A percentile compares a stretch with the other conserved stretches of the same genome.
These are phyloP conservation scores for Tenthredo scrophulariae DNA, from an alignment of 2,888 invertebrate genomes.

Conservation along the genomic window DNA sequence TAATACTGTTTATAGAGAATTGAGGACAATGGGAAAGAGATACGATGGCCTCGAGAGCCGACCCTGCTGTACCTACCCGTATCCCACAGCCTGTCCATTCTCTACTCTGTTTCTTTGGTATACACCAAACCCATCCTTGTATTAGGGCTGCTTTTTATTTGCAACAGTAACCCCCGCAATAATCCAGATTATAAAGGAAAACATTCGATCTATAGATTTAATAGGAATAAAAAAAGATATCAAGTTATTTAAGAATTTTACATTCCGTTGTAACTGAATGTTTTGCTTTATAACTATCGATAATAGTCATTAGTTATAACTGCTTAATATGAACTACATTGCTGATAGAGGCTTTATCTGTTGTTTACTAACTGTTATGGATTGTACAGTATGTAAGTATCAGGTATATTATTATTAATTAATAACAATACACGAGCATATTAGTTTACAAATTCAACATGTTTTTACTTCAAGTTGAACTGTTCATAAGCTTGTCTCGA, in stretches of 20 bases:
- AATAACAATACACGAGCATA: conserved; percentile 10
- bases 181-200: conserved; percentile 7
- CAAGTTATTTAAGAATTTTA: neutral
- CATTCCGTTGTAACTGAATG: neutral
- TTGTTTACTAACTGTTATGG: conserved; percentile 64
- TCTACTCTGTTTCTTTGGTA: conserved; percentile 67
- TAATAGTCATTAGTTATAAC: conserved; percentile 22
- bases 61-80: conserved; percentile 68
- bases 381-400: conserved; percentile 75
- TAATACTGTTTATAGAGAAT: conserved; percentile 66
- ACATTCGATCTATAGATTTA: neutral
- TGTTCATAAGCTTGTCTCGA: neutral
- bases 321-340: conserved; percentile 38
- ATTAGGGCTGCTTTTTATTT: conserved; percentile 46
- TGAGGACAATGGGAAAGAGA: conserved; percentile 66
- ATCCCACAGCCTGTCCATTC: conserved; percentile 68
- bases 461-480: neutral
- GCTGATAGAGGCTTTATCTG: conserved; percentile 53
- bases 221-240: neutral
- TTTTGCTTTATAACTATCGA: conserved; percentile 3
- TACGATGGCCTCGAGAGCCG: conserved; percentile 65
- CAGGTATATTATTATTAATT: conserved; percentile 44
- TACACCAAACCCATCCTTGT: conserved; percentile 57
- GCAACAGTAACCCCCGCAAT: conserved; percentile 29
- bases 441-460: conserved; percentile 22